Base-by-base conservation (phyloP, 2,888 invertebrate genomes). In the Limnephilus lunatus region DNA sequence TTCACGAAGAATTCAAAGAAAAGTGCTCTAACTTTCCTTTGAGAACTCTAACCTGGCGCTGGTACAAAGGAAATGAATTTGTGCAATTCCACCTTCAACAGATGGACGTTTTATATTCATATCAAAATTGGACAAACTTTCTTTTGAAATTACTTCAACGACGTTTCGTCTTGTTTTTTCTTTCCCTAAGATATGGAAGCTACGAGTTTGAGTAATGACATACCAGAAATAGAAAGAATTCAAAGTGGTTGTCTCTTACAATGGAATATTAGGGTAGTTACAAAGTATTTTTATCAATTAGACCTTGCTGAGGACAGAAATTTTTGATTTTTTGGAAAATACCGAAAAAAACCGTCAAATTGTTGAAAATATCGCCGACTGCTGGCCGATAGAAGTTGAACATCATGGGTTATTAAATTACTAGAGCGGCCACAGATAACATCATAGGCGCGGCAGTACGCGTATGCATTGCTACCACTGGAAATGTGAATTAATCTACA, bases 41-140 rank as follows among this genome's bases (percentile, higher is more conserved):
- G 87, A 87, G 68, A 87, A 87, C 53, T 87, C 31, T 53, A 53
- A 68, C 87, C 68, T 48, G 48, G n/a, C 87, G 48, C 87, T 87
- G 30, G 87, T 87, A 87, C 87, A 87, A 87, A 87, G 87, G 87
- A 87, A 87, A 87, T 87, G 87, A 87, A 87, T 87, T 87, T 87
- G 87, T 87, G 87, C 87, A 87, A 31, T 87, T 87, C 35, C 87
- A 53, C 31, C 35, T 35, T 25, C 15, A 87, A 53, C 68, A 87
- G 30, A 31, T 53, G 87, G 53, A 87, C 31, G 53, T 87, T 87
- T 87, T 53, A 31, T 31, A 87, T 87, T 39, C n/a, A 44, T 39
- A 19, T 85, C 44, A 39, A 85, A 85, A 85, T 85, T 85, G 35
- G 39, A 85, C 35, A 39, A 39, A 85, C 85, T 39, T 44, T 85